Evolutionary conservation across 2,888 invertebrate genomes (phyloP), one percentile per base, ranked within the genome.

Genomic region (Tiliacea aurago): DNA sequence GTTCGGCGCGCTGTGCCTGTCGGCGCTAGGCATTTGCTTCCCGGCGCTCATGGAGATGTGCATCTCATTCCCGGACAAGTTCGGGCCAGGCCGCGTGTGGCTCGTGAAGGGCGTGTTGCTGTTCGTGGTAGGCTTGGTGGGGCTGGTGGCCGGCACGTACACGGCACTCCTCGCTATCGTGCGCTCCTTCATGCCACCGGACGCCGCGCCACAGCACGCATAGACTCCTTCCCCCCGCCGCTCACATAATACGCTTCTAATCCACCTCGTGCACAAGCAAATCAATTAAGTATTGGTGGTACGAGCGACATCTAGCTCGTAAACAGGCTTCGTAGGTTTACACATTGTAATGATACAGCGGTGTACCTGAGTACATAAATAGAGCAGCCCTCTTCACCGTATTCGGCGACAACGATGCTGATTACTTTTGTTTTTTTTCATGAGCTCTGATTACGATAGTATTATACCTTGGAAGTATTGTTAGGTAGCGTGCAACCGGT

Each of bases 1-100:
- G 59, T 98, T 98, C 89, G 99, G 99, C 18, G 99, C 99, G 4
- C 96, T 99, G 18, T 98, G 99, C 80, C 96, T 99, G 63, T 98
- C 99, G 0, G 98, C 98, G 0, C 96, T 99, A 81, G 99, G 99
- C 3, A 96, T 99, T 73, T 98, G 98, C 56, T 98, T 99, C 91
- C 99, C 99, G 5, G 99, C 99, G 0, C 97, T 95, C 65, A 94
- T 95, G 94, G 95, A 95, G 84, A 84, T 91, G 53, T 92, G 97
- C 86, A 80, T 93, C 58, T 76, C 88, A 76, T 98, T 97, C 97
- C 97, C 97, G 0, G 94, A 97, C 84, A 94, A 96, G 37, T 92
- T 96, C n/a, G 97, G 97, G 1, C 93, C 94, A 7, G 75, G 79
- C 78, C 76, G 82, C 51, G 33, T 89, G 28, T 84, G 88, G 2